Conservation (phyloP, 30 jellyfish, hydroid and myxozoan genomes). For the Aurelia aurita complex sp. Pacific region DNA sequence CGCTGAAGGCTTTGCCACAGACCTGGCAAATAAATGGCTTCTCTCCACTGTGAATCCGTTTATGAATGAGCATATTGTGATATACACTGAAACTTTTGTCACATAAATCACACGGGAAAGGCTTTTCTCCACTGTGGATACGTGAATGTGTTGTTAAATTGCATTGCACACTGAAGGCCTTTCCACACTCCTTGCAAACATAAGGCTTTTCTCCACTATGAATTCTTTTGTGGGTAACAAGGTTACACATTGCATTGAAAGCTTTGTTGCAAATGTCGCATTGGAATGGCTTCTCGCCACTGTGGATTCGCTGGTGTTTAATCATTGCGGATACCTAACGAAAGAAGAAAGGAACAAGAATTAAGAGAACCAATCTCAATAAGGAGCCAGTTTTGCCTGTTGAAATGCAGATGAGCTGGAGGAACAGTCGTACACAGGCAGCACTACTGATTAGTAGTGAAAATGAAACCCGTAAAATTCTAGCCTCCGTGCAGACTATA, state of each 20-base stretch:
- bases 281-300: constrained; percentile 74
- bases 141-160: constrained; percentile 55
- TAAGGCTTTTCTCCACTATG: constrained; percentile 73
- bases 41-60: constrained; percentile 61
- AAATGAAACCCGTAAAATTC: too few relatives aligned
- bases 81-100: constrained; percentile 52
- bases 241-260: constrained; percentile 65
- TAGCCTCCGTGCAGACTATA: too few relatives aligned
- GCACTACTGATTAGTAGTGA: too few relatives aligned
- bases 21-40: constrained; percentile 48
- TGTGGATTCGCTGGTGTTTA: constrained; percentile 52
- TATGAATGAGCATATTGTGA: constrained; percentile 49
- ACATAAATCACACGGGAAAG: constrained; percentile 47
- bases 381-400: neutral
- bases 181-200: constrained; percentile 51
- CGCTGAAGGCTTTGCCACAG: constrained; percentile 49
- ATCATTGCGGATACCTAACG: constrained; percentile 36
- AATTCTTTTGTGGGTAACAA: constrained; percentile 47
- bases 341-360: neutral
- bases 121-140: constrained; percentile 57
- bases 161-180: constrained; percentile 60
- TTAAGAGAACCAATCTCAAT: neutral
- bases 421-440: too few relatives aligned
- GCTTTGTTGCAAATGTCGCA: constrained; percentile 57
- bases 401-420: neutral